Conservation (phyloP, 2,797 vertebrate genomes). For the Ceryle rudis region DNA sequence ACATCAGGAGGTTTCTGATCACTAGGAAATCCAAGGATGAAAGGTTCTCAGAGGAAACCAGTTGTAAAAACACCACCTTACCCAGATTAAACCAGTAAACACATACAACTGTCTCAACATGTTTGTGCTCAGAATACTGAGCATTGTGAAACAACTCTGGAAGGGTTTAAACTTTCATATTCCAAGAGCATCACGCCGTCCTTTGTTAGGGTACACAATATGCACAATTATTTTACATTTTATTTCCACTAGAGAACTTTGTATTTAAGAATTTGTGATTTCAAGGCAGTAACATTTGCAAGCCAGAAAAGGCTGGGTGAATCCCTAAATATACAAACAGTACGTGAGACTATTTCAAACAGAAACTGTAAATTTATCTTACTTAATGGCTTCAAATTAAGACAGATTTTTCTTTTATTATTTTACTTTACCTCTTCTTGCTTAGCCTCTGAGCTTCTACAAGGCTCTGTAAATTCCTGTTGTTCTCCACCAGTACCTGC, state of each 20-base stretch:
- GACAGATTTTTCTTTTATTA: background rate
- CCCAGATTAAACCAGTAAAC: background rate
- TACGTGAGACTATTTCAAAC: background rate
- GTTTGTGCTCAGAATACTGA: background rate
- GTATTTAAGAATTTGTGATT: background rate
- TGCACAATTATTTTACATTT: background rate
- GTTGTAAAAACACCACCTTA: background rate
- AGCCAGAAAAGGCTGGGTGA: background rate
- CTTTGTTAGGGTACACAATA: background rate
- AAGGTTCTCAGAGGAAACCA: background rate
- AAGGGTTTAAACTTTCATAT: background rate
- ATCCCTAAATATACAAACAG: background rate
- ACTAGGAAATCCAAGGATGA: conserved; percentile 67
- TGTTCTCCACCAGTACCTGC: conserved; percentile 85
- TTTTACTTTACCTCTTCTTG: conserved; percentile 67
- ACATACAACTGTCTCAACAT: background rate
- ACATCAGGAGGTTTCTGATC: conserved; percentile 65
- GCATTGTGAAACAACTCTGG: background rate
- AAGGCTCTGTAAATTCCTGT: conserved; percentile 83
- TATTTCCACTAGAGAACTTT: background rate
- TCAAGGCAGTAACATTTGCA: background rate
- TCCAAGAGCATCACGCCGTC: background rate
- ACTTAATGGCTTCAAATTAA: background rate
- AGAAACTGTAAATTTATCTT: background rate
- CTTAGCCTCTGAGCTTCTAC: conserved; percentile 64